phyloP scores from a whole-genome alignment of 2,888 invertebrate species.

The Spilarctia lutea region DNA sequence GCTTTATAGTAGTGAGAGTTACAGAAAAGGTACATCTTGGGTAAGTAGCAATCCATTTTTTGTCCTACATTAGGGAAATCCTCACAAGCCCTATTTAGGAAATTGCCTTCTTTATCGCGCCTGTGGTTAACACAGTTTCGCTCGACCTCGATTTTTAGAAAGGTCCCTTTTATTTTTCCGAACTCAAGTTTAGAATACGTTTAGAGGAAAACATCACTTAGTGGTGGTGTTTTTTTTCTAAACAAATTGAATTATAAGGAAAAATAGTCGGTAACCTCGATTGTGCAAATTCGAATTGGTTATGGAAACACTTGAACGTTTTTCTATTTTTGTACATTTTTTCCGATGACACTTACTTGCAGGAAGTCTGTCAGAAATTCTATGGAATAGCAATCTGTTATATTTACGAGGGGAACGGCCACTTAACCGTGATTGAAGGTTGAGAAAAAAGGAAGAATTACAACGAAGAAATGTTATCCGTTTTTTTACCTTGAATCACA shows the following conservation, averaged over 20 bases:
- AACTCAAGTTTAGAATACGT: conserved; percentile 59
- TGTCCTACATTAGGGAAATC: conserved; percentile 80
- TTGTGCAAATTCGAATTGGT: conserved; percentile 46
- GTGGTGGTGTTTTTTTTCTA: conserved; percentile 47
- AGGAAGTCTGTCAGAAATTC: conserved; percentile 40
- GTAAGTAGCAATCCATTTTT: conserved; percentile 76
- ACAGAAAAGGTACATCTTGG: conserved; percentile 58
- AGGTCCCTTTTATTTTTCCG: conserved; percentile 54
- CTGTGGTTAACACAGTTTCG: conserved; percentile 70
- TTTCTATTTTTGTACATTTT: conserved; percentile 45
- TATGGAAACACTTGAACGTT: conserved; percentile 40
- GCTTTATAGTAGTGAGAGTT: conserved; percentile 38
- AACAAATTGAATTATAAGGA: conserved; percentile 53
- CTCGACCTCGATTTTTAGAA: conserved; percentile 58
- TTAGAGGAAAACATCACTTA: conserved; percentile 35
- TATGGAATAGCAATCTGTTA: conserved; percentile 45
- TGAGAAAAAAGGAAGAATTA: conserved; percentile 38
- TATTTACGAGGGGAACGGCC: conserved; percentile 46
- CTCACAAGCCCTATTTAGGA: conserved; percentile 80
- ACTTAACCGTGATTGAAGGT: conserved; percentile 50
- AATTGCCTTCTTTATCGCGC: conserved; percentile 80
- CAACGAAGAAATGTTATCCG: conserved; percentile 35
- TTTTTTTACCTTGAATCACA: conserved; percentile 40
- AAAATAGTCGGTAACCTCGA: conserved; percentile 32
- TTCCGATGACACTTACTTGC: conserved; percentile 44